Base-by-base conservation (phyloP, 1,140 invertebrate species). In the Lutraria rhynchaena region DNA sequence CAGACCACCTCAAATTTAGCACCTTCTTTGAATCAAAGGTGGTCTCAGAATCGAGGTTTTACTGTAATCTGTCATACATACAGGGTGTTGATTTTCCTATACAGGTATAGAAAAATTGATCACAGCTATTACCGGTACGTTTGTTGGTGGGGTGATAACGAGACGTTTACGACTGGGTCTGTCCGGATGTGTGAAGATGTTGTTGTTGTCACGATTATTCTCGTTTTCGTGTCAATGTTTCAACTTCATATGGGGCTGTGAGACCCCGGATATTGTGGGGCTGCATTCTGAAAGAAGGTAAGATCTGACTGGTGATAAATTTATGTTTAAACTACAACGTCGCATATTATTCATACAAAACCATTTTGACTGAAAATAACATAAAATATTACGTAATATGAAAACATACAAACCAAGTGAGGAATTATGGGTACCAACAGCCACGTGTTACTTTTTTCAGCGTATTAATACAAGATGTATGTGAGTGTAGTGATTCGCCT, bases 61-160 rank as follows among this genome's bases (percentile, higher is more conserved):
- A n/a, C n/a, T n/a, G n/a, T n/a, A 49, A 49, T 49, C 11, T 49
- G n/a, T n/a, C 11, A n/a, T 49, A 17, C 24, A 11, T 58, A 27
- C 24, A n/a, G n/a, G n/a, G n/a, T n/a, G 15, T 41, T 73, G 7
- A 15, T 29, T 35, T 53, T 31, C 0, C 22, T 65, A 27, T 69
- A 1, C 46, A 81, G 78, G 78, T 41, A 7, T 44, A 3, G 67
- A 81, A 19, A 81, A 73, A 46, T 44, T 81, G 9, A 46, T 51
- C 4, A 61, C 69, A 1, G 74, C 69, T 7, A 27, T 63, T 2
- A 11, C 65, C 22, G 78, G 78, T 3, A 81, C 78, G 29, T 73
- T 81, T 60, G 4, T 71, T 5, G 78, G 78, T 31, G 78, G 78
- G 7, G 44, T 81, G n/a, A 74, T 81, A 27, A 81, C 69, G 4